Evolutionary conservation across 2,888 invertebrate genomes (phyloP).

Genomic region (Anticlea derivata): DNA sequence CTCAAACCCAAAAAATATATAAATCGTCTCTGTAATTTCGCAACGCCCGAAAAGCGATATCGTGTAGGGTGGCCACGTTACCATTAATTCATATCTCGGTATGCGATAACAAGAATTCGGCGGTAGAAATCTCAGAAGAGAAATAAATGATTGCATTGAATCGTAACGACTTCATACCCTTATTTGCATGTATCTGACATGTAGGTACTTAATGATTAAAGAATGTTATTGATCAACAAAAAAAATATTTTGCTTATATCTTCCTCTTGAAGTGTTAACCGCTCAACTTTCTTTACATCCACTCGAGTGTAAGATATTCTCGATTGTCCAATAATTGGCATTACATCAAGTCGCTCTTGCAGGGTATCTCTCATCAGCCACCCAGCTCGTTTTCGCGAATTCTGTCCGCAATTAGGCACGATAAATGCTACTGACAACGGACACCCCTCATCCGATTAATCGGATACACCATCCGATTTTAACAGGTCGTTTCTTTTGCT

Average conservation of each 20-base stretch:
- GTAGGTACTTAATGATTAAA: constrained; percentile 14
- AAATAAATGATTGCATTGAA: constrained; percentile 47
- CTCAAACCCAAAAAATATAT: constrained; percentile 54
- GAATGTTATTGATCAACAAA: constrained; percentile 40
- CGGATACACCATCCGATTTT: constrained; percentile 70
- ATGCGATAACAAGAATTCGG: constrained; percentile 46
- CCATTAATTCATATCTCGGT: constrained; percentile 57
- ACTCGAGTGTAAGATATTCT: constrained; percentile 10
- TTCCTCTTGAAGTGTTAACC: neutral
- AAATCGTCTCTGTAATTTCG: constrained; percentile 61
- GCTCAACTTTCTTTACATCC: constrained; percentile 1
- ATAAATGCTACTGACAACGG: constrained; percentile 75
- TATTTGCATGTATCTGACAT: constrained; percentile 17
- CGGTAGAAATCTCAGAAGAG: constrained; percentile 39
- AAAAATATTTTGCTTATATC: constrained; percentile 24
- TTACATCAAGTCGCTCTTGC: constrained; percentile 39
- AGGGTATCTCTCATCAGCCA: constrained; percentile 56
- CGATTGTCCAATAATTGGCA: constrained; percentile 11
- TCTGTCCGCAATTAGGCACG: constrained; percentile 77
- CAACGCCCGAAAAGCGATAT: constrained; percentile 59
- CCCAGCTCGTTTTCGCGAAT: constrained; percentile 64
- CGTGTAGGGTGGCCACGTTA: constrained; percentile 50
- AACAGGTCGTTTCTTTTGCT: constrained; percentile 66
- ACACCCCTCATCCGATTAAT: constrained; percentile 73
- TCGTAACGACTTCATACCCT: constrained; percentile 36